Percentiles rank a stretch among this genome's conserved stretches.
Evolutionary conservation across 2,797 vertebrate genomes (phyloP).

Genomic region (Clarias laeviceps): DNA sequence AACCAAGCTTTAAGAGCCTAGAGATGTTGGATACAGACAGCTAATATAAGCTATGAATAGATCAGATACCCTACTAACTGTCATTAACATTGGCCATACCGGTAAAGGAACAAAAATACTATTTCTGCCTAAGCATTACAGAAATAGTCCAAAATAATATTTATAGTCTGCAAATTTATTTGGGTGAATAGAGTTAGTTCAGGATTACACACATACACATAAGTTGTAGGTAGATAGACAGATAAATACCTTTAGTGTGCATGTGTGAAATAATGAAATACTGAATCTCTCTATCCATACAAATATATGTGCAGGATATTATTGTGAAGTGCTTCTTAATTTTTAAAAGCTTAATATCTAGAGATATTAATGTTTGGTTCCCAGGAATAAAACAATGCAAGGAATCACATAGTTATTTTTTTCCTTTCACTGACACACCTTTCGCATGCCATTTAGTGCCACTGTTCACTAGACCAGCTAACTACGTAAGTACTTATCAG

Average conservation of each 20-base stretch:
- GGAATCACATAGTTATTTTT: background rate
- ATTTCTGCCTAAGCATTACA: background rate
- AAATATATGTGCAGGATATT: background rate
- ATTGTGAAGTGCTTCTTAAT: background rate
- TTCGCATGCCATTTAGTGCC: background rate
- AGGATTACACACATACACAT: background rate
- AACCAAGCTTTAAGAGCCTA: background rate
- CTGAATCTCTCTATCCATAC: background rate
- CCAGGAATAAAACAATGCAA: background rate
- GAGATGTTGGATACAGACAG: conserved; percentile 1
- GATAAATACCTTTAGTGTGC: background rate
- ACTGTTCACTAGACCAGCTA: background rate
- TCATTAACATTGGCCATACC: background rate
- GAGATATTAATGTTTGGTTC: background rate
- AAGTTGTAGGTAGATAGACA: background rate
- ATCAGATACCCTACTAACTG: background rate
- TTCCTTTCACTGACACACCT: background rate
- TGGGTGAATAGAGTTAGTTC: background rate
- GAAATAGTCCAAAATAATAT: background rate
- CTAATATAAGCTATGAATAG: background rate
- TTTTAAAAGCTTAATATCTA: background rate
- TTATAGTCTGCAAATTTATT: background rate
- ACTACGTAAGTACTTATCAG: background rate
- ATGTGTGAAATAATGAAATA: background rate
- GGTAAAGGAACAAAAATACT: background rate